These are phyloP conservation scores for Ptychobarbus kaznakovi DNA, from an alignment of 2,797 vertebrate species.

Conservation along the genomic window DNA sequence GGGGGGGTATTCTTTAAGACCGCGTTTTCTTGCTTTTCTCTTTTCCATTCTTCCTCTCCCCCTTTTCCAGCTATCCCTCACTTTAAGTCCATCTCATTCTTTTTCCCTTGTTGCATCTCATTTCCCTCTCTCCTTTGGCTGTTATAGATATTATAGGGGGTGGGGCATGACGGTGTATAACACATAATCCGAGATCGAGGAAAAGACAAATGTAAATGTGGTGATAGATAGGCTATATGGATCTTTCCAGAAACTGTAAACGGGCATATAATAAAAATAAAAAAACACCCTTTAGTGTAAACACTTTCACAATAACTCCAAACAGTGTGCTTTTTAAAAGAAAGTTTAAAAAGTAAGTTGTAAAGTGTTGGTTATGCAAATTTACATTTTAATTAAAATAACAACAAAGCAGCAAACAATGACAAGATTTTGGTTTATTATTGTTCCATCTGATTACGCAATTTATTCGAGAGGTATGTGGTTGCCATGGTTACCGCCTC, in stretches of 20 bases:
- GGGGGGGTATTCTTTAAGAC: slow-evolving; percentile 84
- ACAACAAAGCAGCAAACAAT: not conserved
- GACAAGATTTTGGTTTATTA: too few species aligned
- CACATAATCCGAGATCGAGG: slow-evolving; percentile 71
- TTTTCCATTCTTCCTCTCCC: slow-evolving; percentile 65
- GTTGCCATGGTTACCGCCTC: not conserved
- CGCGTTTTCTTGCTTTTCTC: slow-evolving; percentile 83
- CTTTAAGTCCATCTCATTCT: slow-evolving; percentile 74
- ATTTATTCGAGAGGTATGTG: not conserved
- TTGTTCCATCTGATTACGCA: not conserved
- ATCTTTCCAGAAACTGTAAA: slow-evolving; percentile 72
- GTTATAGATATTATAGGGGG: slow-evolving; percentile 75
- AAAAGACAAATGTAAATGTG: slow-evolving; percentile 66
- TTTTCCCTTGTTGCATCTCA: slow-evolving; percentile 78
- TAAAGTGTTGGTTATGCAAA: not conserved
- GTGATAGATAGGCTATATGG: slow-evolving; percentile 68
- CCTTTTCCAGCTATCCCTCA: slow-evolving; percentile 74
- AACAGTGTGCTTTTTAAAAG: not conserved
- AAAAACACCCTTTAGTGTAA: not conserved
- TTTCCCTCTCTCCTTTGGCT: slow-evolving; percentile 76
- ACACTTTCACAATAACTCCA: not conserved
- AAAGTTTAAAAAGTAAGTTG: not conserved
- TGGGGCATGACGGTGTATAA: slow-evolving; percentile 67
- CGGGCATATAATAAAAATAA: slow-evolving; percentile 7
- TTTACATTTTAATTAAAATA: not conserved